Evolutionary conservation across 2,888 invertebrate species (phyloP).

Genomic region (Leptinotarsa rubiginosa): DNA sequence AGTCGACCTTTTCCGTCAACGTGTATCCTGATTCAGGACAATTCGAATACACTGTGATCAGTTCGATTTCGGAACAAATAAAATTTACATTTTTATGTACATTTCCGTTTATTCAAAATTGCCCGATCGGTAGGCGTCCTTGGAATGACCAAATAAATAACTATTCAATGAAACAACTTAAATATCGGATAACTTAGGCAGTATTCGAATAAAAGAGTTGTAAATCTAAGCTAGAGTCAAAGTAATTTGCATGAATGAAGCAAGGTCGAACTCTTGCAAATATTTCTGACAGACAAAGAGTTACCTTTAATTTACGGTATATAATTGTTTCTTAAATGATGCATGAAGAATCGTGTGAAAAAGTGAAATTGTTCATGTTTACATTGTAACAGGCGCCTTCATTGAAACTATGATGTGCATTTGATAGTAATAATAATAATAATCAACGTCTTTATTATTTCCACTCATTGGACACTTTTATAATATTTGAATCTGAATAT

Average conservation of each 20-base stretch:
- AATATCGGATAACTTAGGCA: conserved; percentile 34
- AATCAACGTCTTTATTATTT: too few relatives aligned
- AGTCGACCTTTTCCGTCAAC: too few relatives aligned
- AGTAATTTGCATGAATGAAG: conserved; percentile 46
- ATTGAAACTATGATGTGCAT: too few relatives aligned
- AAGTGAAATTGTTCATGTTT: neutral
- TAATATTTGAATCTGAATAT: too few relatives aligned
- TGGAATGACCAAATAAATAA: neutral
- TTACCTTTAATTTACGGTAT: conserved; percentile 48
- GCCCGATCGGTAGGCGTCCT: neutral
- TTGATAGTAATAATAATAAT: too few relatives aligned
- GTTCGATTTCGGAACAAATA: neutral
- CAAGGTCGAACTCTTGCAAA: conserved; percentile 50
- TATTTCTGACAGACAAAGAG: conserved; percentile 45
- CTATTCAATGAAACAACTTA: conserved; percentile 3
- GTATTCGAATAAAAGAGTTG: conserved; percentile 40
- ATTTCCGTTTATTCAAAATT: neutral
- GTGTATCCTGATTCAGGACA: neutral
- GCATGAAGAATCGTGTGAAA: neutral
- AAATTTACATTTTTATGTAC: neutral
- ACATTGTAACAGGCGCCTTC: neutral
- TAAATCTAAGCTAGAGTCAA: conserved; percentile 38
- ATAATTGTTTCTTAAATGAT: conserved; percentile 38
- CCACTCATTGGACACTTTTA: too few relatives aligned
- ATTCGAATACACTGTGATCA: neutral